These are phyloP conservation scores for Plecturocebus donacophilus DNA, from an alignment of 2,113 vertebrate species.

Conservation along the genomic window DNA sequence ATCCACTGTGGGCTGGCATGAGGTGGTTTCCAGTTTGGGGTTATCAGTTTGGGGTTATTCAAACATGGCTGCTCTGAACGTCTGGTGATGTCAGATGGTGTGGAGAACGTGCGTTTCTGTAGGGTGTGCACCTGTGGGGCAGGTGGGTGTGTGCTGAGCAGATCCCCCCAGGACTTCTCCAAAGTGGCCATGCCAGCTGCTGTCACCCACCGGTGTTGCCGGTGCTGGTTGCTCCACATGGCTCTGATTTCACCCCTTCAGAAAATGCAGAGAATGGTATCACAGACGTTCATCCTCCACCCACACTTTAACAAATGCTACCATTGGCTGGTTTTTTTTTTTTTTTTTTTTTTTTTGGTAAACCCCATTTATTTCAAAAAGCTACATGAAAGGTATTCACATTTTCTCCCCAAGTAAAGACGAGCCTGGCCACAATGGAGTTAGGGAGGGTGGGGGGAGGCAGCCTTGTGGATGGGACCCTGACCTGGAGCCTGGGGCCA, in stretches of 20 bases:
- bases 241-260: not conserved
- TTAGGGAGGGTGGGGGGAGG: rapidly evolving
- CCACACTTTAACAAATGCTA: rapidly evolving
- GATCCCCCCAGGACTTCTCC: not conserved
- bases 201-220: rapidly evolving
- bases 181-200: no score
- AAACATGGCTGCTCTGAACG: rapidly evolving
- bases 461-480: not conserved
- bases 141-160: not conserved
- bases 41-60: not conserved
- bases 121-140: not conserved
- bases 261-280: rapidly evolving
- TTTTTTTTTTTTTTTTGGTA: not conserved
- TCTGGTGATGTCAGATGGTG: rapidly evolving
- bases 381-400: not conserved
- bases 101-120: rapidly evolving
- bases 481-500: not conserved
- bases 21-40: no score
- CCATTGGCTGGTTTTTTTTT: not conserved
- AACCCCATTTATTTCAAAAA: not conserved
- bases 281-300: rapidly evolving
- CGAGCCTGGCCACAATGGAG: rapidly evolving
- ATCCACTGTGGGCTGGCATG: rapidly evolving
- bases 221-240: rapidly evolving
- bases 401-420: not conserved